Percentiles rank a stretch among this genome's conserved stretches.
phyloP scores from a whole-genome alignment of 2,797 vertebrate genomes.

The Smutsia temminckii region DNA sequence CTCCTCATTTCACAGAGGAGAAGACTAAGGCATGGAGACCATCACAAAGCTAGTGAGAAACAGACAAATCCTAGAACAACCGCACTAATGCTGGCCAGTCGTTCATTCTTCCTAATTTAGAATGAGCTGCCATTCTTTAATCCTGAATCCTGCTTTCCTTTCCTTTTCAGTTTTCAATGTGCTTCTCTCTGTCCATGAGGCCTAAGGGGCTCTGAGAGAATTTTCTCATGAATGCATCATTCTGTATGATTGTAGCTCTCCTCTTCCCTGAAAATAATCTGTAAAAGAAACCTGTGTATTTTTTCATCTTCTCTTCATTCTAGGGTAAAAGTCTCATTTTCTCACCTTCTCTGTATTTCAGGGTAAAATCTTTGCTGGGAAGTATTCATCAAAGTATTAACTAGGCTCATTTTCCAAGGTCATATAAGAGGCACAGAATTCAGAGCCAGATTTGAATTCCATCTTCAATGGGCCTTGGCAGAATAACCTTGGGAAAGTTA shows the following conservation, averaged over 20 bases:
- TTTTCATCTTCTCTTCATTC: constrained; percentile 22
- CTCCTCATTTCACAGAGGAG: not conserved
- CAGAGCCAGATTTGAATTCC: not conserved
- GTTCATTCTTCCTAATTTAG: not conserved
- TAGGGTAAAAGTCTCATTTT: not conserved
- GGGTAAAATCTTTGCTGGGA: not conserved
- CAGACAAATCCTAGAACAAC: not conserved
- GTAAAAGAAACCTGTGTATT: not conserved
- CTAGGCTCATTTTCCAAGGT: not conserved
- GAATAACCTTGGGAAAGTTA: not conserved
- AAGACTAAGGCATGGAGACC: not conserved
- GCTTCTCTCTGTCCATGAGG: not conserved
- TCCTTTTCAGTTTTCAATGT: not conserved
- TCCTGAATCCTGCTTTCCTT: not conserved
- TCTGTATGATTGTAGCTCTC: not conserved
- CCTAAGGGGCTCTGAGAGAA: not conserved
- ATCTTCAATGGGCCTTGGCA: not conserved
- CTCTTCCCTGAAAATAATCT: not conserved
- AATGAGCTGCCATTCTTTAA: not conserved
- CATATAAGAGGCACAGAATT: not conserved
- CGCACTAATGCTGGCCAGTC: not conserved
- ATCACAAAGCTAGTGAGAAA: not conserved
- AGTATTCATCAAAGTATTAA: not conserved
- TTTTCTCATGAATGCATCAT: not conserved
- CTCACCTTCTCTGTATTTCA: not conserved